Evolutionary conservation across 2,888 invertebrate genomes (phyloP).

Genomic region (Aphrophora alni): DNA sequence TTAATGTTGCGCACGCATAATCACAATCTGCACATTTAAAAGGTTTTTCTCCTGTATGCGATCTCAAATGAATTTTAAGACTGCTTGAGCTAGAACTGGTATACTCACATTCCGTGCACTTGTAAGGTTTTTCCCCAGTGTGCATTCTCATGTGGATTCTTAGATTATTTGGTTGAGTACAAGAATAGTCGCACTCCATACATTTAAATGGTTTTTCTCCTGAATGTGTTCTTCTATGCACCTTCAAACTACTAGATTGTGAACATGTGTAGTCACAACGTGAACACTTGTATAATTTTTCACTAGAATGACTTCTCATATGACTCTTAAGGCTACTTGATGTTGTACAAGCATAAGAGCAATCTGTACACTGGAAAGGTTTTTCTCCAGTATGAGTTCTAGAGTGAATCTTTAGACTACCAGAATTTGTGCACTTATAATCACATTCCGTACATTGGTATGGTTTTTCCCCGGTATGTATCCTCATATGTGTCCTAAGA

Average conservation of each 20-base stretch:
- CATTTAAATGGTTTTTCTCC: background rate
- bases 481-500: background rate
- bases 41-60: slow-evolving; percentile 34
- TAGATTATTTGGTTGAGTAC: background rate
- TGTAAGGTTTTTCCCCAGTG: slow-evolving; percentile 19
- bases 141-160: slow-evolving; percentile 9
- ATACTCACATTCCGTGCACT: slow-evolving; percentile 25
- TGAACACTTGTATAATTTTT: background rate
- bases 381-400: slow-evolving; percentile 26
- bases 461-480: background rate
- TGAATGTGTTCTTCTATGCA: slow-evolving; percentile 3
- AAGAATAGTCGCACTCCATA: slow-evolving; percentile 26
- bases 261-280: slow-evolving; percentile 17
- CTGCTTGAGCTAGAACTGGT: background rate
- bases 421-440: slow-evolving; percentile 6
- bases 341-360: background rate
- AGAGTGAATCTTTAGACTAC: slow-evolving; percentile 17
- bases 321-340: background rate
- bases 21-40: slow-evolving; percentile 15
- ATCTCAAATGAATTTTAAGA: slow-evolving; percentile 25
- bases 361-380: background rate
- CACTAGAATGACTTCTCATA: slow-evolving; percentile 1
- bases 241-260: background rate
- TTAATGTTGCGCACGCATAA: background rate
- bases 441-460: slow-evolving; percentile 20